Conservation (phyloP, 2,888 invertebrate species). For the Hipparchia semele region DNA sequence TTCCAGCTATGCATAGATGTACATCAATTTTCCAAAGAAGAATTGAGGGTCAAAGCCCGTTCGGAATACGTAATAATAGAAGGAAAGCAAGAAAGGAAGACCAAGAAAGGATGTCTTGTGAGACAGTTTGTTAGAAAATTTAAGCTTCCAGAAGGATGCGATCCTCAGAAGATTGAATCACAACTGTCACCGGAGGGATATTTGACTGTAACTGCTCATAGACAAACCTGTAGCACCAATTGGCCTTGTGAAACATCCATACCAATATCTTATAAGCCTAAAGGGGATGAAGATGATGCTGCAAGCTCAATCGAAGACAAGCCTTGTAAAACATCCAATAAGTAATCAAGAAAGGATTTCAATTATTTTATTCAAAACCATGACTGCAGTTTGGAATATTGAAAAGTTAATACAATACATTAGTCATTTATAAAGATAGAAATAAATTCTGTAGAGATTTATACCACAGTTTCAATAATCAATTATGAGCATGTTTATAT, state of each 20-base stretch:
- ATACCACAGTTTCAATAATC: too few relatives aligned
- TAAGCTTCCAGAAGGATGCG: conserved; percentile 65
- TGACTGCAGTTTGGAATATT: background rate
- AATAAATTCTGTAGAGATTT: too few relatives aligned
- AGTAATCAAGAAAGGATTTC: background rate
- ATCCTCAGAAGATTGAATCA: conserved; percentile 54
- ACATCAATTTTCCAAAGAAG: conserved; percentile 59
- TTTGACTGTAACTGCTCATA: conserved; percentile 60
- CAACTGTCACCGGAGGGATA: conserved; percentile 58
- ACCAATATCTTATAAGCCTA: conserved; percentile 46
- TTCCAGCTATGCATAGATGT: conserved; percentile 68
- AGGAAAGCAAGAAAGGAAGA: conserved; percentile 69
- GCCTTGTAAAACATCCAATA: conserved; percentile 19
- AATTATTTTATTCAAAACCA: background rate
- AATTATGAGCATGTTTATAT: too few relatives aligned
- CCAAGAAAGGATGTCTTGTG: conserved; percentile 54
- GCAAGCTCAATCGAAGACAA: conserved; percentile 23
- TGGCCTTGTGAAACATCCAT: conserved; percentile 54
- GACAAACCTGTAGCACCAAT: conserved; percentile 49
- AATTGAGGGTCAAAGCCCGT: conserved; percentile 64
- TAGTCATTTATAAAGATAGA: too few relatives aligned
- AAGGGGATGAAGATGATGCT: conserved; percentile 31
- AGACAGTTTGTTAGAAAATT: conserved; percentile 66
- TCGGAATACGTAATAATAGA: conserved; percentile 66
- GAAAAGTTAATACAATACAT: too few relatives aligned